Base-by-base conservation (phyloP, 2,888 invertebrate genomes). In the Apamea anceps region DNA sequence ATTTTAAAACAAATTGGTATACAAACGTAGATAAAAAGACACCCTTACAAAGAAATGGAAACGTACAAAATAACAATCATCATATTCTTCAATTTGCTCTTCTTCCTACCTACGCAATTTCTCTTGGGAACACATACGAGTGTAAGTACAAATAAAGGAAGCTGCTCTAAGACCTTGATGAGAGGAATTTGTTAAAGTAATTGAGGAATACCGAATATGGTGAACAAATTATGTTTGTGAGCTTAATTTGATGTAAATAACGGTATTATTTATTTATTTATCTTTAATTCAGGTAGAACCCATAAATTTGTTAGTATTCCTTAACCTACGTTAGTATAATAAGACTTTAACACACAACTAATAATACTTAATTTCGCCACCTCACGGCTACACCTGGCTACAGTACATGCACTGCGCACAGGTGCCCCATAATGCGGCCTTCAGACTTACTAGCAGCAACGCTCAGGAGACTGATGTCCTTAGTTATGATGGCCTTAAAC, bases 81-180 rank as follows among this genome's bases (percentile, higher is more conserved):
- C 86, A 91, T 90, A 76, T 82, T 87, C 87, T 91, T 89, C 90
- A 91, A 92, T 93, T 92, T 90, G 85, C 89, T 76, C 86, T 85
- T 85, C 83, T 83, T 82, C 85, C 79, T 79, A 88, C 86, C 81
- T 85, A 86, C 85, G 75, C 81, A 79, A 83, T 86, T 87, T 79
- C 87, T 88, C 88, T 74, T 77, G 86, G 84, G 81, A 80, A 85
- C 77, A 79, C 71, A 75, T 81, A 76, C n/a, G 42, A 75, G 66
- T 79, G 71, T 54, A 82, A 57, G 75, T 71, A 84, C 48, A 85
- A 81, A 82, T 72, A 84, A 77, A 82, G 77, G 48, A 81, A 77
- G 65, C 75, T 72, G 72, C 75, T 68, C 65, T 77, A 70, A 66
- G 83, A 72, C 60, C 54, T 63, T 63, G 81, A 85, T 85, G 45